Evolutionary conservation across 2,888 invertebrate genomes (phyloP), one percentile per base, ranked within the genome.

Genomic region (Drosophila kanekoi): DNA sequence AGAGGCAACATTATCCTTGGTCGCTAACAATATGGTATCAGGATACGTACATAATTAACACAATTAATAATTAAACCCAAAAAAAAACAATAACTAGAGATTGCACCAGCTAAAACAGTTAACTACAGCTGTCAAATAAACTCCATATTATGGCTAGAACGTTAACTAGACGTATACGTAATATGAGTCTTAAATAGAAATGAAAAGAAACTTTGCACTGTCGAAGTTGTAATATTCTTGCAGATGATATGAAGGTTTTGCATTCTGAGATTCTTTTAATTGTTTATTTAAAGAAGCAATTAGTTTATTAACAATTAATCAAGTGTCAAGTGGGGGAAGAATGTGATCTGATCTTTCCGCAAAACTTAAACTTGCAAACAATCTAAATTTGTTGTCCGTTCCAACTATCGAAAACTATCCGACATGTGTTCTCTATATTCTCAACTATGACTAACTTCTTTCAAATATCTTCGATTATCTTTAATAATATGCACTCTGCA

Each of bases 21-120:
- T 92, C 92, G 79, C 85, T 92, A 72, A 92, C 92, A 89, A 92
- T 92, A 89, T 92, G 91, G 91, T 92, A 92, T 89, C 64, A 75
- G 63, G 71, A 74, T 74, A 77, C 79, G 79, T 77, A 77, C 78
- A 75, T 77, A 60, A 45, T 40, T 56, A 35, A 38, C 41, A 49
- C 11, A 23, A 59, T 41, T 43, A 49, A 49, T 45, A 49, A 23
- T 44, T 37, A 32, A 43, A 14, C 43, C 14, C 40, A 32, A 54
- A 37, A 53, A 38, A 28, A 38, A 40, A n/a, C n/a, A n/a, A n/a
- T n/a, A n/a, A 49, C 37, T 58, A 70, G 51, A 53, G 8, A 49
- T 18, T 60, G 63, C 73, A 75, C 77, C 16, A 63, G 56, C 20
- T 51, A 33, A 28, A 49, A 48, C n/a, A 23, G 40, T 51, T 20